Base-by-base conservation (phyloP, 2,888 invertebrate genomes). In the Amaurobius ferox region DNA sequence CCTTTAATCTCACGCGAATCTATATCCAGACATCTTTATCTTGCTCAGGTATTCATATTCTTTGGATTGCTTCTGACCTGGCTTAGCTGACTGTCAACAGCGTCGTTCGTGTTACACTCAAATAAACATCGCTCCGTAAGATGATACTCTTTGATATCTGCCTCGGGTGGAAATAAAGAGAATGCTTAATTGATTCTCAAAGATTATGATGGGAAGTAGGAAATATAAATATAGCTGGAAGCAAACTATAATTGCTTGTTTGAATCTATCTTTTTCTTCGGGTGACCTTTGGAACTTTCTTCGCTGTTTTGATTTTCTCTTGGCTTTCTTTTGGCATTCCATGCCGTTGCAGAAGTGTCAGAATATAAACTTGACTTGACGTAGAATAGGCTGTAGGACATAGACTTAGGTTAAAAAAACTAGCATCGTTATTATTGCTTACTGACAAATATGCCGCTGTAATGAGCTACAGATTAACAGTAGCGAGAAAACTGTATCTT, bases 211-310 rank as follows among this genome's bases (percentile, higher is more conserved):
- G n/a, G 6, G n/a, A 66, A 30, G 19, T 32, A 66, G 64, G 64
- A 66, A 66, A 66, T 66, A n/a, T 66, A 32, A 66, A 66, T 19
- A 30, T 66, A 32, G 30, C 64, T 66, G 13, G 32, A 30, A 66
- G 64, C 32, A 16, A 30, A 5, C 3, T 3, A 66, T 62, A 28
- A n/a, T 19, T 13, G 64, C 23, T 32, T 66, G 1, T 28, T 62
- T 16, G 32, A n/a, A 19, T 26, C n/a, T 32, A 1, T n/a, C 30
- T 30, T 16, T 30, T 32, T 16, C 32, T 66, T 66, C 5, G 19
- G 23, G 23, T 55, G 55, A n/a, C 55, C 55, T 55, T 23, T 23
- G 23, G 16, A 23, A 55, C 23, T 55, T 23, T 55, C 55, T 55
- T 55, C 35, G 35, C 5, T 55, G 23, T 1, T 23, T 23, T 16